Base-by-base conservation (phyloP, 2,888 invertebrate genomes). In the Lissonota sp. region DNA sequence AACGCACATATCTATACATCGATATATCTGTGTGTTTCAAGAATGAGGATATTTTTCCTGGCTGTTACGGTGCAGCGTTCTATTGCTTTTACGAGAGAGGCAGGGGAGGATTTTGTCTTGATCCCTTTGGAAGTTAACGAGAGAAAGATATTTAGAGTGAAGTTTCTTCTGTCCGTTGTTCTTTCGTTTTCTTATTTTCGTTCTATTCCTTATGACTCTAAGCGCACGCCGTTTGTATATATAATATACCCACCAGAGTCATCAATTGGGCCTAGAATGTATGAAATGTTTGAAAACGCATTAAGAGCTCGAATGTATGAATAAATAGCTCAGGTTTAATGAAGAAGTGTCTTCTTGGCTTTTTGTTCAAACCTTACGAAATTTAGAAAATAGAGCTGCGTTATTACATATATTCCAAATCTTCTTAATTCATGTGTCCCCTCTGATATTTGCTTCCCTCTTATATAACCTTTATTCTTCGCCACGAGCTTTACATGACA, bases 61-160 rank as follows among this genome's bases (percentile, higher is more conserved):
- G 75, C 62, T 26, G 55, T 72, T 76, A 62, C 67, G 75, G 3
- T 72, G 80, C 76, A 55, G 40, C 60, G 73, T 74, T 79, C 64
- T 66, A 40, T 80, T 46, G 79, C 75, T 49, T 75, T 80, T 55
- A 67, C 80, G 62, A 72, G 76, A 80, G 71, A 76, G 67, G 42
- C 49, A 62, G 37, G 42, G n/a, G 46, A 57, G 46, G 51, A n/a
- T 5, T 26, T 26, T 26, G 1, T 26, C 26, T 3, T 26, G 26
- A 26, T 26, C 26, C 26, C 26, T 26, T 26, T 3, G 26, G 26
- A 3, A 26, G 26, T 26, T 39, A 57, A 73, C 49, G 67, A 57
- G 74, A 70, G 51, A 46, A 60, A 63, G 69, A 74, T 63, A 69
- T 42, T 26, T 37, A 58, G 46, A 79, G 57, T 44, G 7, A 5